Conservation (phyloP, 2,113 vertebrate genomes). For the Calyptommatus sinebrachiatus region DNA sequence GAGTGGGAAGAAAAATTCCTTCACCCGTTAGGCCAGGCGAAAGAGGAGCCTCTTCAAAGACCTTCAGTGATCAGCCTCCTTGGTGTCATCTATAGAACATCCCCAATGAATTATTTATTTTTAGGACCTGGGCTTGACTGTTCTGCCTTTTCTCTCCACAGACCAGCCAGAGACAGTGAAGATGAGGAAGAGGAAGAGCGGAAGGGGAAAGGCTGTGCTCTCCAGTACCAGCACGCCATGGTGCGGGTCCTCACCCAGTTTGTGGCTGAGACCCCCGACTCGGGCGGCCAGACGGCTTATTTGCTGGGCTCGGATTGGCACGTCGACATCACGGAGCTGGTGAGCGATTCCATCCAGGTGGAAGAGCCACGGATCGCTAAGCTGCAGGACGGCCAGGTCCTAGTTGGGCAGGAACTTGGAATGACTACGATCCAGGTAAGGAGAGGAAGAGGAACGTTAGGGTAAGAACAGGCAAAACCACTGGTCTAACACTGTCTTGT, state of each 20-base stretch:
- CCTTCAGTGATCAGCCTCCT: too few relatives aligned
- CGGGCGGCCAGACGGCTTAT: constrained; percentile 69
- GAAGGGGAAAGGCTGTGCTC: constrained; percentile 82
- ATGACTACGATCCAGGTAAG: constrained; percentile 89
- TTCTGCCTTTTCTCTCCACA: constrained; percentile 40
- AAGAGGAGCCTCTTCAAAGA: too few relatives aligned
- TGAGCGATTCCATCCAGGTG: constrained; percentile 88
- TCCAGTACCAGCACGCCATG: constrained; percentile 88
- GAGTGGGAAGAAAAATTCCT: too few relatives aligned
- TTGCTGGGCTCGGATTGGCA: constrained; percentile 93
- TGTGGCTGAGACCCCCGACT: constrained; percentile 79
- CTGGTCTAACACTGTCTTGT: neutral
- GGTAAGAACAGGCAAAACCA: neutral
- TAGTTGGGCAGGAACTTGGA: constrained; percentile 86
- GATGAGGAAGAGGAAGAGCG: constrained; percentile 83
- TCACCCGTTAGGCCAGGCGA: too few relatives aligned
- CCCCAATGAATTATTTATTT: too few relatives aligned
- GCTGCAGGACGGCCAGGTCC: constrained; percentile 80
- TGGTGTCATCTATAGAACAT: too few relatives aligned
- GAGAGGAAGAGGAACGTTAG: neutral
- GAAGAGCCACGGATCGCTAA: constrained; percentile 85
- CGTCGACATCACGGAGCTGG: constrained; percentile 85
- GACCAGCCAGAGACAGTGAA: constrained; percentile 84
- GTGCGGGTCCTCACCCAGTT: constrained; percentile 89
- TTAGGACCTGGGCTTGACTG: too few relatives aligned